phyloP scores from a whole-genome alignment of 2,797 vertebrate species.

The Crax fasciolata region DNA sequence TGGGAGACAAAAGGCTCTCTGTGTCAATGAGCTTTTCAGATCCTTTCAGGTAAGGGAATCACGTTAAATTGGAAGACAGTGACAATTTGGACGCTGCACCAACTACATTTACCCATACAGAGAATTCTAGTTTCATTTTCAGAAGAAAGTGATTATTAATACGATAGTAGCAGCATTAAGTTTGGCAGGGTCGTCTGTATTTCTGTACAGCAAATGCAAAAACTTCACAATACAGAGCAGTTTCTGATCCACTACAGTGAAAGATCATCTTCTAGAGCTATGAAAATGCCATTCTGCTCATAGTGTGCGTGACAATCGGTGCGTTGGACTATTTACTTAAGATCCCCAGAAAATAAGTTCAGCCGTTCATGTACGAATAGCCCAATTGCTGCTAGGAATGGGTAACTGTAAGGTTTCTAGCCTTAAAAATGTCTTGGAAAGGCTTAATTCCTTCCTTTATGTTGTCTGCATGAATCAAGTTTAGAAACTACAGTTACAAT shows the following conservation, averaged over 20 bases:
- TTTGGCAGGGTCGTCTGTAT: background rate
- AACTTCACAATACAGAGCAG: background rate
- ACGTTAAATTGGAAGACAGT: slow-evolving; percentile 76
- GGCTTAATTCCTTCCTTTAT: background rate
- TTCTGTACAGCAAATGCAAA: background rate
- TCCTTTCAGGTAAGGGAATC: slow-evolving; percentile 69
- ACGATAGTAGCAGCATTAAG: background rate
- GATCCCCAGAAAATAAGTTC: background rate
- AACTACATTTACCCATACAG: background rate
- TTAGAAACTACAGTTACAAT: background rate
- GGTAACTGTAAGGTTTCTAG: background rate
- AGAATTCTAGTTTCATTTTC: background rate
- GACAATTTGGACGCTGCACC: slow-evolving; percentile 4
- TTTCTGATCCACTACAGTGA: background rate
- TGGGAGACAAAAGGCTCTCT: slow-evolving; percentile 57
- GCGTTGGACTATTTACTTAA: background rate
- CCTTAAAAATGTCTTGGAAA: slow-evolving; percentile 24
- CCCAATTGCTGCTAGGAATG: background rate
- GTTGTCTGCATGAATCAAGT: background rate
- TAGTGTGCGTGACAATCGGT: background rate
- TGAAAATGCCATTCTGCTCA: background rate
- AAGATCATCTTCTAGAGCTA: background rate
- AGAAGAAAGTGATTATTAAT: background rate
- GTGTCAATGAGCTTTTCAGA: slow-evolving; percentile 76
- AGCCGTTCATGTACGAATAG: background rate